Conservation (phyloP, 2,113 vertebrate genomes). For the Pteruthius melanotis region DNA sequence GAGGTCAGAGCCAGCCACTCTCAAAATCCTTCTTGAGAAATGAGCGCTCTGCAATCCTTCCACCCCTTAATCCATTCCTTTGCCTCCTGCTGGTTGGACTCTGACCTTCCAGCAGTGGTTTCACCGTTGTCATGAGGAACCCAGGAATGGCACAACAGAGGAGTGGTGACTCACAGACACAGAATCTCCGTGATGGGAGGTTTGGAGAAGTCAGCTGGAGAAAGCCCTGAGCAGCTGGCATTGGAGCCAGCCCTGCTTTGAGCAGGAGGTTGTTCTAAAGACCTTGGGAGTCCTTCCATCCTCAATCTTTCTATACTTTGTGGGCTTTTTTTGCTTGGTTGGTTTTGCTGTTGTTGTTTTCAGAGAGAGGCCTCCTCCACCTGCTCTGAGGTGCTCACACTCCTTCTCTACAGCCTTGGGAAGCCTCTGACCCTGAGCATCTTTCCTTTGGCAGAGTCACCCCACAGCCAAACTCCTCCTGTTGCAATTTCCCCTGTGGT, state of each 20-base stretch:
- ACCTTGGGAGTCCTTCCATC: neutral
- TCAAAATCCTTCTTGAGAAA: neutral
- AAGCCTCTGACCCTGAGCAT: neutral
- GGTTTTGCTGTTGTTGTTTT: neutral
- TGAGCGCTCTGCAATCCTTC: neutral
- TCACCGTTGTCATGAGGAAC: neutral
- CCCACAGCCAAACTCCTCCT: neutral
- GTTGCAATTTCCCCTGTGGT: neutral
- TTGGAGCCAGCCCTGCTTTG: neutral
- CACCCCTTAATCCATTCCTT: neutral
- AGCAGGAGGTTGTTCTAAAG: neutral
- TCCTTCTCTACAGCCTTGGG: neutral
- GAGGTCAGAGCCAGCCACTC: neutral
- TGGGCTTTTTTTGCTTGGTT: neutral
- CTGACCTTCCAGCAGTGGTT: neutral
- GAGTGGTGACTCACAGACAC: neutral
- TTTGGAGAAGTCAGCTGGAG: neutral
- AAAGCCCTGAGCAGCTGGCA: neutral
- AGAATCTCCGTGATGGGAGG: neutral
- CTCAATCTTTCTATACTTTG: neutral
- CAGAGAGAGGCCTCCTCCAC: neutral
- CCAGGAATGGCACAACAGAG: neutral
- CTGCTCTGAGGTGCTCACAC: neutral
- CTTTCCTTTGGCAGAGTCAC: slow-evolving; percentile 2
- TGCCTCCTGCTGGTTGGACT: neutral